phyloP scores from a whole-genome alignment of 2,113 vertebrate genomes.

The Phylloscopus trochiloides region DNA sequence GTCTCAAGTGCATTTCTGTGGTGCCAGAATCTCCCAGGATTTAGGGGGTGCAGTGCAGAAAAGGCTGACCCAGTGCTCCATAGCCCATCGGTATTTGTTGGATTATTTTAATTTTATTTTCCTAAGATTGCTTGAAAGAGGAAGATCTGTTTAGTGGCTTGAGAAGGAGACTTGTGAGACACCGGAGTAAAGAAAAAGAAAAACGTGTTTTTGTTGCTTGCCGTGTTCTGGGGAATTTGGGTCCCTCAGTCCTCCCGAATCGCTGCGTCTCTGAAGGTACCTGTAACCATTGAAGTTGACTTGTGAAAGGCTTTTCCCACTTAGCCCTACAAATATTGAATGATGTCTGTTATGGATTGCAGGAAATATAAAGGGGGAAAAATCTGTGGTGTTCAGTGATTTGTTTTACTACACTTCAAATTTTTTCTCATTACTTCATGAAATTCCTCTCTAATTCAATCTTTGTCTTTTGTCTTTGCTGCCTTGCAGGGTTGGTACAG shows the following conservation, averaged over 20 bases:
- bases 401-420: constrained; percentile 75
- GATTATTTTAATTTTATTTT: neutral
- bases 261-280: neutral
- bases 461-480: constrained; percentile 93
- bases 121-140: neutral
- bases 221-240: neutral
- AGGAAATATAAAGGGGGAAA: constrained; percentile 34
- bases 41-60: neutral
- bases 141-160: neutral
- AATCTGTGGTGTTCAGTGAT: constrained; percentile 66
- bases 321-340: neutral
- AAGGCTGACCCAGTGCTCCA: neutral
- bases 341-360: constrained; percentile 8
- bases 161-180: neutral
- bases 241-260: neutral
- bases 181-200: neutral
- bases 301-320: neutral
- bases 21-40: neutral
- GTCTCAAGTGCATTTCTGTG: neutral
- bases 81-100: neutral
- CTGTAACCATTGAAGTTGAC: neutral
- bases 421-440: constrained; percentile 72
- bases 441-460: constrained; percentile 82
- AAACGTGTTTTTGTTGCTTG: neutral
- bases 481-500: constrained; percentile 95